phyloP scores from a whole-genome alignment of 1,140 invertebrate species.

The Heliconius eleuchia region DNA sequence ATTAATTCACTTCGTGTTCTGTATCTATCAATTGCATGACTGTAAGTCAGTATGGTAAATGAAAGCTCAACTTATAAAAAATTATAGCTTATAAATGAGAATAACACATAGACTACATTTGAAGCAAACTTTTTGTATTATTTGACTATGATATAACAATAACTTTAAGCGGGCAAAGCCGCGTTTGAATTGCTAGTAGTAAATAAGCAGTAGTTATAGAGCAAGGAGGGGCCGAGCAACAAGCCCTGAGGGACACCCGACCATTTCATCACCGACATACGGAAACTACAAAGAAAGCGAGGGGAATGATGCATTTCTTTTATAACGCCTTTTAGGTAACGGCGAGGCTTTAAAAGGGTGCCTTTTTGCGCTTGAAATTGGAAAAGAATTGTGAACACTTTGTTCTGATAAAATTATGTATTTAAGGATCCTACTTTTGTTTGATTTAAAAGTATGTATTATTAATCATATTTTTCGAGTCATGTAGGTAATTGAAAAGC shows the following conservation, averaged over 20 bases:
- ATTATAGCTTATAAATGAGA: no score
- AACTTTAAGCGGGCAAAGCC: not conserved
- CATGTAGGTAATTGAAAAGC: no score
- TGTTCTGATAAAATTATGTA: not conserved
- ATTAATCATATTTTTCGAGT: not conserved
- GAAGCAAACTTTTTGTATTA: no score
- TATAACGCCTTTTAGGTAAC: slow-evolving; percentile 28
- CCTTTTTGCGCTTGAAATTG: slow-evolving; percentile 11
- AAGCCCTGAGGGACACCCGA: slow-evolving; percentile 50
- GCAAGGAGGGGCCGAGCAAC: slow-evolving; percentile 38
- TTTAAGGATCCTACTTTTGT: not conserved
- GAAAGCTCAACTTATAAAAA: no score
- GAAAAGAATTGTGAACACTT: not conserved
- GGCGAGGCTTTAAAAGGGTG: slow-evolving; percentile 30
- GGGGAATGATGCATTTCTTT: slow-evolving; percentile 45
- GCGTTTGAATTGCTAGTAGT: slow-evolving; percentile 19
- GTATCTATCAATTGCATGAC: no score
- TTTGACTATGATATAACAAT: no score
- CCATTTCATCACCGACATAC: slow-evolving; percentile 55
- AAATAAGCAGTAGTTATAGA: slow-evolving; percentile 54
- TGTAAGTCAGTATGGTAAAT: no score
- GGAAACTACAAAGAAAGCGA: slow-evolving; percentile 41
- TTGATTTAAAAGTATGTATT: not conserved
- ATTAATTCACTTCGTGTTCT: no score
- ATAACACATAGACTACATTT: no score